Evolutionary conservation across 2,113 vertebrate species (phyloP), one percentile per base, ranked within the genome.

Genomic region (Accipiter virgatus): DNA sequence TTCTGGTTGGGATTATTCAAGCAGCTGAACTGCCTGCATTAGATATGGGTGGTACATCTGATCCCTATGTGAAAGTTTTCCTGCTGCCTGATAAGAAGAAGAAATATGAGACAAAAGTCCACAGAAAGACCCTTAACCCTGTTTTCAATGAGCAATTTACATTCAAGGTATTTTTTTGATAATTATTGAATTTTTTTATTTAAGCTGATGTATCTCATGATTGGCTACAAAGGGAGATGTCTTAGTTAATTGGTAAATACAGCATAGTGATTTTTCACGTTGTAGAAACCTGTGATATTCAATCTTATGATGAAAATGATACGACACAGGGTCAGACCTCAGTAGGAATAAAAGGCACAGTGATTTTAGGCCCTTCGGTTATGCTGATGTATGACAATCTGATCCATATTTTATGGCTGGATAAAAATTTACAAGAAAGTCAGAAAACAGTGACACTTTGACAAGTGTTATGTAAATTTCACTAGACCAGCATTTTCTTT

Each of bases 71-170:
- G 87, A 99, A 99, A 92, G 98, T 99, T 63, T 98, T 98, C 94
- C 95, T 99, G 82, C 98, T 99, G 61, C 98, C 98, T 34, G 98
- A 99, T 96, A 99, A 99, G 85, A 99, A 99, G 98, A 99, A 99
- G 96, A 99, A 99, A 96, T 98, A 98, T 38, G 98, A 99, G 94
- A 99, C 98, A 50, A 99, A 99, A 96, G 98, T 99, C 92, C 98
- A 99, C 96, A 98, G 98, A 86, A 99, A 99, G 95, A 99, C 98
- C 18, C 98, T 99, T 95, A 99, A 99, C 86, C 98, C 98, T 85
- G 98, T 98, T 93, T 99, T 99, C 98, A 99, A 99, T 77, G 98
- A 99, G 73, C 98, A 98, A 88, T 98, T 99, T 95, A 99, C 98
- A 82, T 99, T 99, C 97, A 99, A 99, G 98, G 98, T 99, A 98